Conservation (phyloP, 2,797 vertebrate genomes). For the Acanthopagrus latus region DNA sequence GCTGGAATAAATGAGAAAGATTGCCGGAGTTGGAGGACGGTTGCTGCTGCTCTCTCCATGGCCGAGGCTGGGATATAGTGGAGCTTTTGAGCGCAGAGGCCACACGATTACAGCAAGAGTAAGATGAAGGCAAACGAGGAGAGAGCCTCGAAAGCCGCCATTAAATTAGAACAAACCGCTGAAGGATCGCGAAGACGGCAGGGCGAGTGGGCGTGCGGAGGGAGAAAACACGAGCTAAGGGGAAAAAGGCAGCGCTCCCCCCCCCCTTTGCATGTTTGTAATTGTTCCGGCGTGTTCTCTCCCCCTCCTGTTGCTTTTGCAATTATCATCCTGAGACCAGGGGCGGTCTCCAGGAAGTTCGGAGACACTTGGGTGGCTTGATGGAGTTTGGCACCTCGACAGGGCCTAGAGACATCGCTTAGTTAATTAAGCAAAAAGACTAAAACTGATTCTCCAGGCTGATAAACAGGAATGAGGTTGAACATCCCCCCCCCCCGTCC, state of each 20-base stretch:
- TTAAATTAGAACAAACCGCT: conserved; percentile 43
- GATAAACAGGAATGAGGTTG: conserved; percentile 69
- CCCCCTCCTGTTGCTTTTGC: conserved; percentile 63
- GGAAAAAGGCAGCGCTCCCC: conserved; percentile 33
- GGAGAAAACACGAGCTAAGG: conserved; percentile 40
- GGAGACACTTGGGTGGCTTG: conserved; percentile 74
- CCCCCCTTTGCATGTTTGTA: conserved; percentile 64
- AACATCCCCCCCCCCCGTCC: conserved; percentile 9
- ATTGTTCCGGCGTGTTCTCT: conserved; percentile 68
- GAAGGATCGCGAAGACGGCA: conserved; percentile 29
- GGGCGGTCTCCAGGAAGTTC: conserved; percentile 61
- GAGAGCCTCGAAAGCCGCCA: conserved; percentile 34
- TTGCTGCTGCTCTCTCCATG: conserved; percentile 42
- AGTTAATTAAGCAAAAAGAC: conserved; percentile 84
- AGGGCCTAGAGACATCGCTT: conserved; percentile 76
- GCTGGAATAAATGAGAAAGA: conserved; percentile 59
- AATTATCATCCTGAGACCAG: conserved; percentile 76
- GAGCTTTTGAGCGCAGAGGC: conserved; percentile 36
- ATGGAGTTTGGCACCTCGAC: conserved; percentile 74
- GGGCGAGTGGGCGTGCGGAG: conserved; percentile 30
- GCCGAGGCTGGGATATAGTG: conserved; percentile 37
- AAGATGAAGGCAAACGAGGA: conserved; percentile 22
- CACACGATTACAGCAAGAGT: conserved; percentile 23
- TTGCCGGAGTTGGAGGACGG: conserved; percentile 52
- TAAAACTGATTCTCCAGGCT: conserved; percentile 71